Evolutionary conservation across 2,113 vertebrate species (phyloP), one percentile per base, ranked within the genome.

Genomic region (Corythoichthys intestinalis): DNA sequence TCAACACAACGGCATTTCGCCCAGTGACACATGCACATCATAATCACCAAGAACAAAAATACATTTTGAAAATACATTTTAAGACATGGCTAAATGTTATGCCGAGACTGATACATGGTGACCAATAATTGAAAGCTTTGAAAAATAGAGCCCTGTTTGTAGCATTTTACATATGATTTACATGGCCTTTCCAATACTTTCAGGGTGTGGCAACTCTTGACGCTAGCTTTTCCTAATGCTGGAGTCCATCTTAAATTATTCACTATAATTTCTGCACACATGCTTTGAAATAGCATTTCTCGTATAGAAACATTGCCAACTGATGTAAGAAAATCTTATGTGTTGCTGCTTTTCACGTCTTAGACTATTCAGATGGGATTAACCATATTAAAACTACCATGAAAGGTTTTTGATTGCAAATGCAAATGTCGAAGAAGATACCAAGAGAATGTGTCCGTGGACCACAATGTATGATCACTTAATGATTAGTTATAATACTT

Each of bases 1-100:
- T 87, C 88, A 73, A 79, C 79, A 83, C 82, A 77, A 81, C 69
- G 11, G 49, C 76, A 41, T 54, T 69, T 54, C 38, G 61, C 49
- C 15, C n/a, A 14, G n/a, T 41, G 41, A 63, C 61, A 41, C 72
- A 70, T 73, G 67, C 72, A 75, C 35, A n/a, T 69, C 77, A 70
- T 75, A 50, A 73, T 50, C 78, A 75, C 63, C 39, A 62, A 67
- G 63, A 73, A 78, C 64, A 39, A 69, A 73, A 75, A 62, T 50
- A 38, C 3, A 50, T 37, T 38, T 39, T 28, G 20, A 69, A 73
- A 75, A 62, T 50, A 38, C 3, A 50, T 37, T 38, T 39, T 28
- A 64, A 85, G 64, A 50, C 64, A 46, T 15, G 53, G 68, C 7
- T 34, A 69, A 83, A 70, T 67, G 47, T 46, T 63, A 5, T 12